Evolutionary conservation across 2,113 vertebrate genomes (phyloP), one percentile per base, ranked within the genome.

Genomic region (Hypocryptadius cinnamomeus): DNA sequence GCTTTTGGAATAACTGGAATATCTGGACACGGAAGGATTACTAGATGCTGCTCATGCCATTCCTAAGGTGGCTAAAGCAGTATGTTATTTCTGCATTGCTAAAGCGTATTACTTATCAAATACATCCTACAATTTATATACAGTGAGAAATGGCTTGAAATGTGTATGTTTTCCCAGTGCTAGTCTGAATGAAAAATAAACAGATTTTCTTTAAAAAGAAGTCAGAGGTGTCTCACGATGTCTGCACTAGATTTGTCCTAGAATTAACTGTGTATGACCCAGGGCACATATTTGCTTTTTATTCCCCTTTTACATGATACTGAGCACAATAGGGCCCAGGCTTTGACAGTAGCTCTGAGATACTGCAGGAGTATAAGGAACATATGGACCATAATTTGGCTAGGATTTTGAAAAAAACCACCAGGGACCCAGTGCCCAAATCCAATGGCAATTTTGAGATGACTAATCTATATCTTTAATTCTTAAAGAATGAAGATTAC

Each of bases 1-100:
- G 70, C 19, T 79, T 94, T 91, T 87, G 60, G 65, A 93, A 66
- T 84, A 86, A 80, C 77, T 77, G 77, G n/a, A 95, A 57, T 87
- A 79, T 65, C 63, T 79, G 66, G 70, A 48, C n/a, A 63, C 44
- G 47, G 69, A 87, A 74, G 37, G 25, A 90, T 91, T 90, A 77
- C 53, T 45, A 79, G 71, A 39, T 79, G 48, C 54, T 63, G 20
- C 44, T 85, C n/a, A 22, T 77, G 30, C 18, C 45, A 79, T 71
- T 94, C 65, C 48, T 79, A 72, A 61, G 50, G 81, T 82, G 66
- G 73, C 71, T 87, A 77, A 87, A 69, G 23, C 63, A 89, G 50
- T 50, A 61, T 69, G 54, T 56, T 84, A 48, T 89, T 92, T 90
- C 45, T 53, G 57, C n/a, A 57, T 24, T 76, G 61, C 56, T 85